These are phyloP conservation scores for Xylota sylvarum DNA, from an alignment of 2,888 invertebrate genomes.

Conservation along the genomic window DNA sequence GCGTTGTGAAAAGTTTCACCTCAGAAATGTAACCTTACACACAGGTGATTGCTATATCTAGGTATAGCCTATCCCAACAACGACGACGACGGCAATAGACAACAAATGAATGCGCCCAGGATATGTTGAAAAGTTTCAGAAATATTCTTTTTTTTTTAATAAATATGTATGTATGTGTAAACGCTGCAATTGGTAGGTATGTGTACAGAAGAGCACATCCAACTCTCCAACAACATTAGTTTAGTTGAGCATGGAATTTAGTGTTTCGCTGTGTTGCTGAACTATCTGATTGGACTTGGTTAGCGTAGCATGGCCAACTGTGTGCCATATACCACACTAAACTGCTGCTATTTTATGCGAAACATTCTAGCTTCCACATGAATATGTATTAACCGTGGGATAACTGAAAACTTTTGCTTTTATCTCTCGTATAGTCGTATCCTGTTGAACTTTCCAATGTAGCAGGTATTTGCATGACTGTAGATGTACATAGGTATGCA, in stretches of 20 bases:
- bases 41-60: constrained; percentile 1
- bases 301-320: constrained; percentile 44
- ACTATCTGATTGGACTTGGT: constrained; percentile 73
- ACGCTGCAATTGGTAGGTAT: no score
- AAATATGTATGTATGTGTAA: background rate
- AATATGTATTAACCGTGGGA: constrained; percentile 66
- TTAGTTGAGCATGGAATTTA: constrained; percentile 72
- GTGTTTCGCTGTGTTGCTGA: constrained; percentile 60
- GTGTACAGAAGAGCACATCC: background rate
- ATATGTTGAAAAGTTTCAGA: constrained; percentile 55
- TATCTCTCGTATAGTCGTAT: constrained; percentile 42
- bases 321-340: constrained; percentile 53
- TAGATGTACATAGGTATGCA: background rate
- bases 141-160: constrained; percentile 8
- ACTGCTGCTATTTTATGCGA: constrained; percentile 60
- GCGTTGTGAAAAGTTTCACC: constrained; percentile 48
- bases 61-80: background rate
- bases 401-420: constrained; percentile 53
- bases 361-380: constrained; percentile 57
- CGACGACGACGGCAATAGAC: constrained; percentile 11
- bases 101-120: constrained; percentile 30
- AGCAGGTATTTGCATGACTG: background rate
- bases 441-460: constrained; percentile 52
- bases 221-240: constrained; percentile 41
- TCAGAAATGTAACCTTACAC: constrained; percentile 1